Percentiles rank a stretch among this genome's conserved stretches.
Conservation (phyloP, 1,140 invertebrate genomes). For the Venturia canescens region DNA sequence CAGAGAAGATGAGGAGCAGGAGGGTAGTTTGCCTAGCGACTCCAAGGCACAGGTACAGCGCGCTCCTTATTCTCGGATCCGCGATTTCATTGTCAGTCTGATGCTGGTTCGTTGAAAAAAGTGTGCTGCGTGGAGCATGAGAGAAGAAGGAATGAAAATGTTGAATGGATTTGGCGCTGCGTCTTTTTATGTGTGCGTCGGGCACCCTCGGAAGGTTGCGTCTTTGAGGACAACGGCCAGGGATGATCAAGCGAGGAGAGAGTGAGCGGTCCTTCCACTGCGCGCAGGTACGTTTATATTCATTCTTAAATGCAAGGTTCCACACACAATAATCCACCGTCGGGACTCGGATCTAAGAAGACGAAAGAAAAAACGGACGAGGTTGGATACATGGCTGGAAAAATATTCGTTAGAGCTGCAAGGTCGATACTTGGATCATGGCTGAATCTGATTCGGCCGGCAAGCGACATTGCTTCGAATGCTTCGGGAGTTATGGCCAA, state of each 20-base stretch:
- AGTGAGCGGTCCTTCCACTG: background rate
- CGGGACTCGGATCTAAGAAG: background rate
- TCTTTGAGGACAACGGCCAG: conserved; percentile 35
- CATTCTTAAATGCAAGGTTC: conserved; percentile 31
- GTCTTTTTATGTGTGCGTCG: background rate
- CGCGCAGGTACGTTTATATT: conserved; percentile 8
- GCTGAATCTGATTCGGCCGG: background rate
- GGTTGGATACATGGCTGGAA: conserved; percentile 3
- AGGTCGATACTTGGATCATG: conserved; percentile 29
- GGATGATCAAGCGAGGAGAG: background rate
- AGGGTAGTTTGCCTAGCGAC: background rate
- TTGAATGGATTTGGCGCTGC: conserved; percentile 19
- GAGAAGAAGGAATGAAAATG: background rate
- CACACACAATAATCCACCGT: conserved; percentile 24
- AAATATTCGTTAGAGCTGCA: conserved; percentile 13
- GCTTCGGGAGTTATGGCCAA: conserved; percentile 1
- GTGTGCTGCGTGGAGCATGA: background rate
- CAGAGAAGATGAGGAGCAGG: background rate
- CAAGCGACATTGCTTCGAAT: background rate
- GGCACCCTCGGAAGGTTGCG: conserved; percentile 23
- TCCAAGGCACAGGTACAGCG: conserved; percentile 20
- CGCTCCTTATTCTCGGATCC: conserved; percentile 22
- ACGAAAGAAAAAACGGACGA: conserved; percentile 7
- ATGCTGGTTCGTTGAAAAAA: conserved; percentile 3
- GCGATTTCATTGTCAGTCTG: conserved; percentile 29